Base-by-base conservation (phyloP, 1,140 invertebrate species). In the Drosophila parvula region DNA sequence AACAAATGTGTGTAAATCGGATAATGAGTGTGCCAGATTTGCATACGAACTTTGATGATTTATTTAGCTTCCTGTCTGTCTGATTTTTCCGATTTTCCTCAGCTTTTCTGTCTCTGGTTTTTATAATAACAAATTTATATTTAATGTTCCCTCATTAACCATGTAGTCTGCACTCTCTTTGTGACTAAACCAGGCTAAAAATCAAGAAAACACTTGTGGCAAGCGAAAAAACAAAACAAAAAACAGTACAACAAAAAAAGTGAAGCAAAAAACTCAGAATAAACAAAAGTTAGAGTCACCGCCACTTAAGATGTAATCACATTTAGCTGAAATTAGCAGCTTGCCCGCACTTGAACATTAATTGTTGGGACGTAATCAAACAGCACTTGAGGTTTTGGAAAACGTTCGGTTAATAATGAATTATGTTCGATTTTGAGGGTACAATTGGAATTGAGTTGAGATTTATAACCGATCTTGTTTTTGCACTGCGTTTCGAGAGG, bases 41-140 rank as follows among this genome's bases (percentile, higher is more conserved):
- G 83, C 83, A 88, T 88, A 89, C 57, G 63, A 83, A 89, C 83
- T 88, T 64, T 77, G 68, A 83, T 74, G 65, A 75, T 78, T 78
- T 78, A 75, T 62, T 56, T 38, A 38, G 71, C 79, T 86, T 86
- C 83, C 83, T 78, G 82, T 75, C 78, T 81, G 48, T 51, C 38
- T 32, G n/a, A 27, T 32, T 62, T 27, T 28, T 27, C 22, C 48
- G 34, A 40, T 38, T 58, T 41, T 50, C n/a, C 7, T 9, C 12
- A 8, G n/a, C 32, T 14, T n/a, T 34, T 40, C 14, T 11, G 5
- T 22, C 22, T 22, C 3, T 22, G 22, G 22, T 22, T 22, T 22
- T 22, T 22, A 22, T 1, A 22, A 22, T 22, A 22, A 22, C 12
- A 38, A 28, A 38, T 8, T 28, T 16, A 27, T 27, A 22, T 48